Evolutionary conservation across 2,113 vertebrate species (phyloP), one percentile per base, ranked within the genome.

Genomic region (Chloropsis hardwickii): DNA sequence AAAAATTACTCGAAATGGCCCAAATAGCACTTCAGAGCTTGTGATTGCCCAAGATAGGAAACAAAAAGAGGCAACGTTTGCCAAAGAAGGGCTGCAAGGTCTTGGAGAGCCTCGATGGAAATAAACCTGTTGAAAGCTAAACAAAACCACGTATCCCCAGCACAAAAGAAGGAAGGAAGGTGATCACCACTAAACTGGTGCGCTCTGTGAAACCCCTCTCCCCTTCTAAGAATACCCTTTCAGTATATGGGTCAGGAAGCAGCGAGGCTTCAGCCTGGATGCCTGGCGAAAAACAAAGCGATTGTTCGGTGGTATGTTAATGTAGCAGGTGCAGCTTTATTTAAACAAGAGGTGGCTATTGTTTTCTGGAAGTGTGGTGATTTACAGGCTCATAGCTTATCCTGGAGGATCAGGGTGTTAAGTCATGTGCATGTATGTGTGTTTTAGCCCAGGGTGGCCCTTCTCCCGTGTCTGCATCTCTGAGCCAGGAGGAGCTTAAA

Each of bases 91-190:
- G 65, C 58, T 37, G 71, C 66, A 51, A 93, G 90, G 94, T 78
- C 82, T 96, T 97, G 93, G 92, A 94, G 95, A 86, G 80, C 85
- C 90, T 45, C 33, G 93, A 95, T 98, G 97, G 98, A 98, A 98
- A 98, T 95, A 98, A 98, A 98, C 97, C 97, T 98, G 98, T 95
- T 97, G 97, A 97, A 98, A 98, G 96, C 97, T 96, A 97, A 97
- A 94, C 97, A 98, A 98, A 98, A 95, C 94, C 86, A 40, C 66
- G 86, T 82, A 92, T 92, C 79, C 81, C 84, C 72, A 98, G 92
- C 27, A 98, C 98, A 98, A 98, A 98, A 98, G 98, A 95, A 98
- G 98, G 98, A 98, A 98, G 98, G 98, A 98, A 98, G 98, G 97
- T 98, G 97, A 97, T 96, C 96, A 92, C 96, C 22, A 25, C 24